A percentile compares a stretch with the other conserved stretches of the same genome.
phyloP scores from a whole-genome alignment of 2,113 vertebrate genomes.

The Mastomys natalensis region DNA sequence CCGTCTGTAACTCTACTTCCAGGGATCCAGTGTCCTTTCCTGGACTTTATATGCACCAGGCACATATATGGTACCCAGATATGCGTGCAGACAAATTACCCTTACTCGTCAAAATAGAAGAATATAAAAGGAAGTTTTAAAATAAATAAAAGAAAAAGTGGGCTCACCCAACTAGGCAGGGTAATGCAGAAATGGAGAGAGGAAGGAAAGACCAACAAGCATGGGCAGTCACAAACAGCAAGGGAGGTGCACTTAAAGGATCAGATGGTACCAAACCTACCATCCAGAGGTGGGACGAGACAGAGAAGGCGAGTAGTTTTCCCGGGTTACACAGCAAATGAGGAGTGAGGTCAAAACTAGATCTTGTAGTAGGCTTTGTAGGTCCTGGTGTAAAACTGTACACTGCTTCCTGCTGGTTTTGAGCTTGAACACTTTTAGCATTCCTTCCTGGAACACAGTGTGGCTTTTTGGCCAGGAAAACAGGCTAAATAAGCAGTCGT shows the following conservation, averaged over 20 bases:
- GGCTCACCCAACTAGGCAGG: not conserved
- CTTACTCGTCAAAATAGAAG: not conserved
- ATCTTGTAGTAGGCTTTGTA: not conserved
- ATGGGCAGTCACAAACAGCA: not conserved
- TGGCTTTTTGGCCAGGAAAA: not conserved
- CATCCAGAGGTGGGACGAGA: not conserved
- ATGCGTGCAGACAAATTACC: not conserved
- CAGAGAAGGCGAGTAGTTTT: not conserved
- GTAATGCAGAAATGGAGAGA: not conserved
- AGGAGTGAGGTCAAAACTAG: not conserved
- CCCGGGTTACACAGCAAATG: not conserved
- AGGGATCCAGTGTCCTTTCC: not conserved
- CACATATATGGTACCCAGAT: no score
- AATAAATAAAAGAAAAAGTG: conserved; percentile 54
- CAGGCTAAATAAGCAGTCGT: no score
- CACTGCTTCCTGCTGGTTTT: not conserved
- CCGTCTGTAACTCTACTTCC: no score
- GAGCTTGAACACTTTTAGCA: not conserved
- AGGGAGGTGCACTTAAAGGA: not conserved
- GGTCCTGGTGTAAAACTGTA: not conserved
- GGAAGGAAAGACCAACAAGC: not conserved
- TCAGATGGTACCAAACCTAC: not conserved
- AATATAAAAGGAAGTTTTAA: not conserved
- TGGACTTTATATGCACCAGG: not conserved
- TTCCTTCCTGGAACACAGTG: not conserved